A percentile compares a stretch with the other conserved stretches of the same genome.
phyloP scores from a whole-genome alignment of 2,888 invertebrate species.

The Scaptomyza tumidula region DNA sequence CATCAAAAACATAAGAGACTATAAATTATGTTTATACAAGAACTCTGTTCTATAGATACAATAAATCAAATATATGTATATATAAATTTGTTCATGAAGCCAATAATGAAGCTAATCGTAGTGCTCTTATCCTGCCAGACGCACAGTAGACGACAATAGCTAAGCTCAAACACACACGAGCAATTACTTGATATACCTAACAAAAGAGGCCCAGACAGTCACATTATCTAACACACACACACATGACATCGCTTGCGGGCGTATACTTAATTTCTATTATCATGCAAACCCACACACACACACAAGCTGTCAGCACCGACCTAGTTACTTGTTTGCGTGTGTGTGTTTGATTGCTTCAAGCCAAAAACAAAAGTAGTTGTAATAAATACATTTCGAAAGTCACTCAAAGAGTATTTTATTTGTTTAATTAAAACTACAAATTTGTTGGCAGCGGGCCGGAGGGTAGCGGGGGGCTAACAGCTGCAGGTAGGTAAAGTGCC shows the following conservation, averaged over 20 bases:
- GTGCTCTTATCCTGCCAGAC: slow-evolving; percentile 14
- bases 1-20: neutral
- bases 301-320: slow-evolving; percentile 7
- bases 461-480: slow-evolving; percentile 24
- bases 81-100: slow-evolving; percentile 2
- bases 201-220: slow-evolving; percentile 28
- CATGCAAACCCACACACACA: slow-evolving; percentile 24
- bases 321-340: slow-evolving; percentile 1
- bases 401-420: slow-evolving; percentile 46
- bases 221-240: slow-evolving; percentile 14
- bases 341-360: slow-evolving; percentile 11
- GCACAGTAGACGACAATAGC: slow-evolving; percentile 28
- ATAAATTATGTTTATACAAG: neutral
- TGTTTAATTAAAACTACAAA: slow-evolving; percentile 61
- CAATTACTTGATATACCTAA: slow-evolving; percentile 33
- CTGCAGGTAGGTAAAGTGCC: slow-evolving; percentile 38
- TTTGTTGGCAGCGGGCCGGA: slow-evolving; percentile 21
- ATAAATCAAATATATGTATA: neutral
- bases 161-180: neutral
- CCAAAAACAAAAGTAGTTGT: slow-evolving; percentile 16
- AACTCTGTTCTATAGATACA: neutral
- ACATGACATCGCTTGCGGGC: slow-evolving; percentile 32
- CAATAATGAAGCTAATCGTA: slow-evolving; percentile 15
- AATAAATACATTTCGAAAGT: slow-evolving; percentile 9
- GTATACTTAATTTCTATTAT: slow-evolving; percentile 60